These are phyloP conservation scores for Musca vetustissima DNA, from an alignment of 1,140 invertebrate species.

Conservation along the genomic window DNA sequence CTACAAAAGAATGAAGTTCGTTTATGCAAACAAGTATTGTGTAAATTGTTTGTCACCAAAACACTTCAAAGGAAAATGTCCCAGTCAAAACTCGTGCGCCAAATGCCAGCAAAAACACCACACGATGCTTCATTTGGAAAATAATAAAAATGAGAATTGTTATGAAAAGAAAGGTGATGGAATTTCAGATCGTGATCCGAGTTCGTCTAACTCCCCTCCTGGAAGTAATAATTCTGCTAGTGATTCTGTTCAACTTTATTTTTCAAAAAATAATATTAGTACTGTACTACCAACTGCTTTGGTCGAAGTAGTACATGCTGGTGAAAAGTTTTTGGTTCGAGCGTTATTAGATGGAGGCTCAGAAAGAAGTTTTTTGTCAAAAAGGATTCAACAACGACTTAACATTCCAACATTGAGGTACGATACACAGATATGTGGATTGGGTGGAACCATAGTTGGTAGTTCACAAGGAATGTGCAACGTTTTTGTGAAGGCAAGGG, in stretches of 20 bases:
- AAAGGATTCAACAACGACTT: neutral
- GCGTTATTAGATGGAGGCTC: slow-evolving; percentile 10
- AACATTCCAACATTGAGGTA: neutral
- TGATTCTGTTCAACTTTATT: neutral
- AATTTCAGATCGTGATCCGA: neutral
- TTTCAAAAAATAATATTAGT: neutral
- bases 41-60: neutral
- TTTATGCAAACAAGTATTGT: slow-evolving; percentile 9
- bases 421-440: neutral
- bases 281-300: neutral
- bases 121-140: neutral
- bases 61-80: neutral
- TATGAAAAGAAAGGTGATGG: neutral
- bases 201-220: neutral
- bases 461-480: neutral
- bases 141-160: too few relatives aligned
- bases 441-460: neutral
- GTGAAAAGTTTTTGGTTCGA: slow-evolving; percentile 1
- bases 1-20: neutral
- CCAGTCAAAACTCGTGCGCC: neutral
- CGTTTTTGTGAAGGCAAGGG: neutral
- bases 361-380: slow-evolving; percentile 3
- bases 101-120: neutral
- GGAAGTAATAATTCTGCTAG: neutral
- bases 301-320: neutral